Evolutionary conservation across 2,888 invertebrate species (phyloP), one percentile per base, ranked within the genome.

Genomic region (Drepana falcataria): DNA sequence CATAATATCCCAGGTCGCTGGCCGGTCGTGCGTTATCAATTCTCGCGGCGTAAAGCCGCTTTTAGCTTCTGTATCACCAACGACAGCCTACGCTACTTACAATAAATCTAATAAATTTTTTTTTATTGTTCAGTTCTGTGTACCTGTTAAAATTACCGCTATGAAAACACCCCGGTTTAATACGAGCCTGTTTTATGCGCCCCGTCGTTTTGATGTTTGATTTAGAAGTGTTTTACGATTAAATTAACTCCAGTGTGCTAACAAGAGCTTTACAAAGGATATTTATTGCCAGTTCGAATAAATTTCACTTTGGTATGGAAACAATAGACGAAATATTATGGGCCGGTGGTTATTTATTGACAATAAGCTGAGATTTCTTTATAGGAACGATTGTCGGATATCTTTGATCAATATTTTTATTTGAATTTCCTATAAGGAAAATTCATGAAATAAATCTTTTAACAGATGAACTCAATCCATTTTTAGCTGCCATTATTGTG

Each of bases 21-120:
- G 60, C 65, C 60, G 65, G 61, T 61, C 78, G 79, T 79, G 79
- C 79, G 79, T 79, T 81, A 81, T 81, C 81, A 73, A 66, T 69
- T 63, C 60, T 60, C 64, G 62, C 66, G 60, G 63, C 59, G 66
- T 62, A 66, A 60, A 64, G 59, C 52, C 53, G 55, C 55, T 63
- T 66, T 65, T 62, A 63, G 64, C 55, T 57, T 59, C 62, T 54
- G 52, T 60, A 60, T 58, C 58, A 55, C 55, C 35, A 37, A 9
- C n/a, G 35, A 44, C 56, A 55, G 48, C 62, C 51, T 63, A 59
- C 69, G 66, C 68, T 69, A 67, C 68, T 69, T 60, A 72, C 67
- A 75, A 83, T 82, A 83, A 81, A 83, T 85, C 81, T 73, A 72
- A 75, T 77, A 78, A 71, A 71, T 74, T 9, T 77, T 79, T 77